Percentiles rank a stretch among this genome's conserved stretches.
Evolutionary conservation across 1,140 invertebrate species (phyloP).

Genomic region (Drosophila obscura): DNA sequence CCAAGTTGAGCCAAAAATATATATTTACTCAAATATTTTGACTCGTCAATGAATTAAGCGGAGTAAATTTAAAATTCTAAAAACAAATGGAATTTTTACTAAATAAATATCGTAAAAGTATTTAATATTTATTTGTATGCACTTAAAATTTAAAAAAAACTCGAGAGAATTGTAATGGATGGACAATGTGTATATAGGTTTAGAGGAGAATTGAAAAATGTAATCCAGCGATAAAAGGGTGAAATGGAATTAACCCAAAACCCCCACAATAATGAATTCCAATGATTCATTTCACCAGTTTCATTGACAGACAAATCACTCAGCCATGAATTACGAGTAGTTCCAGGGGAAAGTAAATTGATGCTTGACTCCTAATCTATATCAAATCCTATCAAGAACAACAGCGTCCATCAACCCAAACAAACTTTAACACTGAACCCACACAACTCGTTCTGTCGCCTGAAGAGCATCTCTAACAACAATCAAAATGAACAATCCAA

Average conservation of each 20-base stretch:
- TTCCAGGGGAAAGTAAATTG: conserved; percentile 26
- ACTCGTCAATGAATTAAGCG: no score
- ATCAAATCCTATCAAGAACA: conserved; percentile 35
- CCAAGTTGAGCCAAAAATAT: no score
- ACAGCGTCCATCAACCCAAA: conserved; percentile 39
- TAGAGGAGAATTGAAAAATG: no score
- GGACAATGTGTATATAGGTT: no score
- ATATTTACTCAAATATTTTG: no score
- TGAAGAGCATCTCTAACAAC: conserved; percentile 52
- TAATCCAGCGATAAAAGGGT: no score
- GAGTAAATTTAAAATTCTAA: no score
- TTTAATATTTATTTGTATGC: neutral
- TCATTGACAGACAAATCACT: conserved; percentile 52
- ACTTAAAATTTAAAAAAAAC: neutral
- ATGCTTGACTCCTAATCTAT: conserved; percentile 44
- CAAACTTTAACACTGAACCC: conserved; percentile 27
- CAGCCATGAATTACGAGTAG: conserved; percentile 33
- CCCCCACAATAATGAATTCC: neutral
- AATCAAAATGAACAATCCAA: conserved; percentile 32
- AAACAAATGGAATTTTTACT: no score
- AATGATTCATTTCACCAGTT: conserved; percentile 29
- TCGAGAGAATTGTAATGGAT: neutral
- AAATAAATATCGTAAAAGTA: neutral
- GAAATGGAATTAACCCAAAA: neutral
- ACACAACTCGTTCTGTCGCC: conserved; percentile 29